Conservation (phyloP, 2,888 invertebrate genomes). For the Microctonus brassicae region DNA sequence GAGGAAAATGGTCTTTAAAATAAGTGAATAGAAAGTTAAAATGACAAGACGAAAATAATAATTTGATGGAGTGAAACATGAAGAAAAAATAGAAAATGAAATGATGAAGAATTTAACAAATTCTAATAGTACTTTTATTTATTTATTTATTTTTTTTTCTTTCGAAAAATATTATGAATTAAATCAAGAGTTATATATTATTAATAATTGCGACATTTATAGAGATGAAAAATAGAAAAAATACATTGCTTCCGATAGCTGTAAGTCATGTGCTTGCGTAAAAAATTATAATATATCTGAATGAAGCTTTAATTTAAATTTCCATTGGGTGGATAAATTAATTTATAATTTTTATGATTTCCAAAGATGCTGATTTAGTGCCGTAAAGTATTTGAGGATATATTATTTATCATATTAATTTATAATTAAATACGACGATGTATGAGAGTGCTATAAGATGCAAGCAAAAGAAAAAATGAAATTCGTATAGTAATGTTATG, state of each 20-base stretch:
- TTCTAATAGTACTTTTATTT: too few species aligned
- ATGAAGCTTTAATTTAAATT: background rate
- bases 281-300: background rate
- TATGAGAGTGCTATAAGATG: background rate
- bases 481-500: slow-evolving; percentile 3
- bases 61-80: background rate
- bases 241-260: slow-evolving; percentile 4
- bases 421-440: background rate
- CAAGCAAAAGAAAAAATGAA: background rate
- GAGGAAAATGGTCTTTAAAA: background rate
- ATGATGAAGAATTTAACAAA: too few species aligned
- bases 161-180: background rate
- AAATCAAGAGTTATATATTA: background rate
- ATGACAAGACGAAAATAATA: background rate
- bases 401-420: background rate
- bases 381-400: too few species aligned
- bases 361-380: background rate
- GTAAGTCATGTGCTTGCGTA: background rate
- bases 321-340: background rate
- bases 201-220: background rate
- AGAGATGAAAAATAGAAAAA: background rate
- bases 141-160: too few species aligned
- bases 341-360: background rate
- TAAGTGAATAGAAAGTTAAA: background rate
- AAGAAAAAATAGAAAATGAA: background rate